Conservation (phyloP, 1,140 invertebrate genomes). For the Ceratina calcarata region DNA sequence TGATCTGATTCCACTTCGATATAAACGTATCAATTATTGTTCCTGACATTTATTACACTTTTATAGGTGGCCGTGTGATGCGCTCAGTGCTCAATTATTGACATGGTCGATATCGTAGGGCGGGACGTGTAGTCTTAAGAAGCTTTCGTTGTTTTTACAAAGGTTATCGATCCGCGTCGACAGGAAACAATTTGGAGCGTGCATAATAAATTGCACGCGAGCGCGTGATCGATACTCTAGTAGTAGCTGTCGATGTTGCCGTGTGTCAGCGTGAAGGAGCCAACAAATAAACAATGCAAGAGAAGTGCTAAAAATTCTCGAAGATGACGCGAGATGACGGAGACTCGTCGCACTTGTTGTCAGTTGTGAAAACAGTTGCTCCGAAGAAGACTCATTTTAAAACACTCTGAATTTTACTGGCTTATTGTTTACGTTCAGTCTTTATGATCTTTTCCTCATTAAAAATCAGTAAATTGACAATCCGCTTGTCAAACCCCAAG, state of each 20-base stretch:
- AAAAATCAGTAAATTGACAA: no score
- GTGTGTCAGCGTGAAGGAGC: not conserved
- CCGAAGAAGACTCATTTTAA: no score
- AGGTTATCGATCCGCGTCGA: conserved; percentile 1
- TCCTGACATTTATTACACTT: conserved; percentile 29
- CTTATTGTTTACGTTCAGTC: no score
- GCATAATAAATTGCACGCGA: conserved; percentile 26
- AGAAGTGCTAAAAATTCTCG: conserved; percentile 7
- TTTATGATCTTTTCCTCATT: no score
- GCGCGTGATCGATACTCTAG: conserved; percentile 5
- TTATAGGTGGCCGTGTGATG: not conserved
- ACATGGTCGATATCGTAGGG: conserved; percentile 20
- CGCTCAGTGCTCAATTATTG: not conserved
- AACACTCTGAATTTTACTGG: no score
- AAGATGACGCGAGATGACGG: not conserved
- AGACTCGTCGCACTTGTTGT: not conserved
- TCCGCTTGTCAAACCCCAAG: no score
- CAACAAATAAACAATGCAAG: conserved; percentile 35
- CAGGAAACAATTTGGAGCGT: conserved; percentile 30
- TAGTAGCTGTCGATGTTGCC: not conserved
- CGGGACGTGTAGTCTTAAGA: conserved; percentile 2
- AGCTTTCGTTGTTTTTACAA: conserved; percentile 26
- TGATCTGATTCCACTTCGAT: not conserved
- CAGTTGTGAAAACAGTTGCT: no score
- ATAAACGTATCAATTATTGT: conserved; percentile 9